Evolutionary conservation across 2,797 vertebrate species (phyloP).

Genomic region (Sebastes vulpes): DNA sequence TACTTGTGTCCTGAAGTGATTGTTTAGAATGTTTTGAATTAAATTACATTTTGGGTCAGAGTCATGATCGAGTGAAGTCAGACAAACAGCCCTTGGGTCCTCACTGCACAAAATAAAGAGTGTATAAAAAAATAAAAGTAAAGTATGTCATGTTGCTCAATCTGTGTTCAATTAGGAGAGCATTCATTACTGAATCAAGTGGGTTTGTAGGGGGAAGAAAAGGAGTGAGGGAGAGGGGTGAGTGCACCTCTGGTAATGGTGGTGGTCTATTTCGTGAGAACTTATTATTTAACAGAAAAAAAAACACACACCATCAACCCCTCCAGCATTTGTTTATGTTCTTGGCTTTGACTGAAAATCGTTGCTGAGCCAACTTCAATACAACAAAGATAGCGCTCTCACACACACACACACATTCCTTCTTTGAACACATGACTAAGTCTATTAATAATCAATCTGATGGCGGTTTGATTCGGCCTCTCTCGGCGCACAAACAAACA

Average conservation of each 20-base stretch:
- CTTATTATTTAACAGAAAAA: constrained; percentile 53
- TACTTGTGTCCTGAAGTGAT: constrained; percentile 59
- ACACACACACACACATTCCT: background rate
- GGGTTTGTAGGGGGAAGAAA: constrained; percentile 14
- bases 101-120: background rate
- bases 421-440: constrained; percentile 12
- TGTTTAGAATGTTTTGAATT: constrained; percentile 73
- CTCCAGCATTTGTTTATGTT: constrained; percentile 47
- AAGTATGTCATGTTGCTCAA: constrained; percentile 57
- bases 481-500: constrained; percentile 58
- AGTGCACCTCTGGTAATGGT: constrained; percentile 34
- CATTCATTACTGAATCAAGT: constrained; percentile 50
- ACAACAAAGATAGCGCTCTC: background rate
- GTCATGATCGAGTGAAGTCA: constrained; percentile 62
- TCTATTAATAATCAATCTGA: constrained; percentile 53
- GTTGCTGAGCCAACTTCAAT: constrained; percentile 21
- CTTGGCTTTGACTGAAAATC: constrained; percentile 27
- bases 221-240: background rate
- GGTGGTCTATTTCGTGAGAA: constrained; percentile 56
- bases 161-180: constrained; percentile 69
- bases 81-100: constrained; percentile 47
- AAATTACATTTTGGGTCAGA: constrained; percentile 69
- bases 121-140: constrained; percentile 19
- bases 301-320: constrained; percentile 13
- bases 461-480: constrained; percentile 34